Evolutionary conservation across 2,113 vertebrate species (phyloP).

Genomic region (Nothoprocta pentlandii): DNA sequence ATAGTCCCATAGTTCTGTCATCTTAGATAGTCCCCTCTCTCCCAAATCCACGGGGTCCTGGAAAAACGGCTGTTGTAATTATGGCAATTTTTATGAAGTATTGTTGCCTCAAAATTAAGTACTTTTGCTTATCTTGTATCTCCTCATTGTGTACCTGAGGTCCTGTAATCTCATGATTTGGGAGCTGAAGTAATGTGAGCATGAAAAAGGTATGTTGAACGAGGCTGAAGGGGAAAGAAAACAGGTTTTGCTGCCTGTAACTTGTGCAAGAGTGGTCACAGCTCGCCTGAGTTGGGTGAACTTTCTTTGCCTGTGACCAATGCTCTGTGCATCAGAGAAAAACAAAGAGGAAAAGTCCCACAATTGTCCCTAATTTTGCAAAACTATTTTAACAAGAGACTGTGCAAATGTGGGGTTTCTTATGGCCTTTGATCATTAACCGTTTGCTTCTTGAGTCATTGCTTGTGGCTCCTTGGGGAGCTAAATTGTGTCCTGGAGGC

Average conservation of each 20-base stretch:
- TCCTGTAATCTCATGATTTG: neutral
- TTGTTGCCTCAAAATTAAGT: neutral
- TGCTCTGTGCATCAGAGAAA: neutral
- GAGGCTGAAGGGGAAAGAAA: neutral
- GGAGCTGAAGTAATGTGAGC: neutral
- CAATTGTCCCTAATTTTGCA: constrained; percentile 32
- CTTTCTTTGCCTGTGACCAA: neutral
- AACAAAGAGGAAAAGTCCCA: constrained; percentile 11
- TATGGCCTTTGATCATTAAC: neutral
- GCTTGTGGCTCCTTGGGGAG: neutral
- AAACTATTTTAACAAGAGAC: neutral
- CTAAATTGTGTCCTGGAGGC: neutral
- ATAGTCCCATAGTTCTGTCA: neutral
- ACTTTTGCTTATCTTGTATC: neutral
- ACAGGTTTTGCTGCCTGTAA: neutral
- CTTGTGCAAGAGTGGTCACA: neutral
- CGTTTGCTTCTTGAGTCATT: neutral
- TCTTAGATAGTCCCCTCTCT: neutral
- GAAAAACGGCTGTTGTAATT: neutral
- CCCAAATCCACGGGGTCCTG: neutral
- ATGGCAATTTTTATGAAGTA: neutral
- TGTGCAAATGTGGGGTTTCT: constrained; percentile 13
- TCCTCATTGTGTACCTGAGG: neutral
- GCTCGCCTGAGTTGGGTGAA: neutral
- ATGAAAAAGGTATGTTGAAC: neutral